Conservation (phyloP, 2,888 invertebrate genomes). For the Polymixis lichenea region DNA sequence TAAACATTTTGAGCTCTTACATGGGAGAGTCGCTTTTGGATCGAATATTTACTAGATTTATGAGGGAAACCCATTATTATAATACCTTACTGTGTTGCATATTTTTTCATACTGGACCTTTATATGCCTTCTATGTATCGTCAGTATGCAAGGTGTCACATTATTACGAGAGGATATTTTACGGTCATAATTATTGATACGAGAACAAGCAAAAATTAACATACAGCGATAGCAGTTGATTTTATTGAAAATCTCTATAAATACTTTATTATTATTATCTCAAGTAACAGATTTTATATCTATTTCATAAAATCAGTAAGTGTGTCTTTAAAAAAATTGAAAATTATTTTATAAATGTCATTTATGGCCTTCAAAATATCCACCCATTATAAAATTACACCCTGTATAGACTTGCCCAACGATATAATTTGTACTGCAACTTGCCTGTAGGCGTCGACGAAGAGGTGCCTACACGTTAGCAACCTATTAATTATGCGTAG, state of each 20-base stretch:
- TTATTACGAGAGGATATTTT: constrained; percentile 4
- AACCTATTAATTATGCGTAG: constrained; percentile 34
- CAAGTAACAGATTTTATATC: not conserved
- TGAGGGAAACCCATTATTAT: constrained; percentile 51
- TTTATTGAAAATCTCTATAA: not conserved
- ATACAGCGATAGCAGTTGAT: not conserved
- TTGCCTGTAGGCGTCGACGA: constrained; percentile 22
- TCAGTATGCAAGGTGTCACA: constrained; percentile 20
- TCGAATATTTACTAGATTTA: constrained; percentile 71
- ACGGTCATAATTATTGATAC: not conserved
- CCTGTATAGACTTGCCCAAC: constrained; percentile 18
- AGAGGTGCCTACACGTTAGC: constrained; percentile 34
- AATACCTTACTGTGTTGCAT: constrained; percentile 52
- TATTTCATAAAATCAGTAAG: not conserved
- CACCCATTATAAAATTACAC: constrained; percentile 13
- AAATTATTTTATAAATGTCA: not conserved
- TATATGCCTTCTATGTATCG: constrained; percentile 37
- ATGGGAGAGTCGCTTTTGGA: constrained; percentile 72
- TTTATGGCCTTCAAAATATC: constrained; percentile 1
- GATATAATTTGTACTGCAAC: constrained; percentile 33
- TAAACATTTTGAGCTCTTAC: constrained; percentile 73
- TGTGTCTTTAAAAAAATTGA: not conserved
- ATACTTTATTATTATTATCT: not conserved
- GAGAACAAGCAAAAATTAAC: too few relatives aligned
- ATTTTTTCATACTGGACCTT: constrained; percentile 50